phyloP scores from a whole-genome alignment of 2,797 vertebrate species.

The Cyclopterus lumpus region DNA sequence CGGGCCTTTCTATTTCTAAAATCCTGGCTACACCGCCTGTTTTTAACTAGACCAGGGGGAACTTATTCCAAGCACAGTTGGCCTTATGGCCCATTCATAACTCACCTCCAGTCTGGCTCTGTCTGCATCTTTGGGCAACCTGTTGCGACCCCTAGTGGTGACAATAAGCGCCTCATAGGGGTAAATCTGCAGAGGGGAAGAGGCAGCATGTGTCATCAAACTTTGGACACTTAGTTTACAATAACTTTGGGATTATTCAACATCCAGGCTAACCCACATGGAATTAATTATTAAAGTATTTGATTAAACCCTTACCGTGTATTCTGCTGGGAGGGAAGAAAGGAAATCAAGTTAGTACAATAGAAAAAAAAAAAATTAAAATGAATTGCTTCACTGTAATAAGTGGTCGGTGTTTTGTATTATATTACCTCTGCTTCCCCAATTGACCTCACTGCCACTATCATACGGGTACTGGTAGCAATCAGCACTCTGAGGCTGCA shows the following conservation, averaged over 20 bases:
- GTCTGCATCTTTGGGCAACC: conserved; percentile 95
- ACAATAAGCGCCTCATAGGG: conserved; percentile 96
- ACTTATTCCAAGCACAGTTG: neutral
- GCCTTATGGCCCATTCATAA: neutral
- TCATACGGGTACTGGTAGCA: conserved; percentile 93
- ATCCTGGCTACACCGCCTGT: neutral
- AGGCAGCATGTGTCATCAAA: neutral
- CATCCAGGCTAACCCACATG: neutral
- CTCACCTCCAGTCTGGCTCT: conserved; percentile 94
- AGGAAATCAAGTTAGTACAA: conserved; percentile 42
- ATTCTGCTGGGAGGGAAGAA: conserved; percentile 84
- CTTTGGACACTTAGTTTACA: neutral
- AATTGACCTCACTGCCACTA: conserved; percentile 91
- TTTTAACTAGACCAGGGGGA: neutral
- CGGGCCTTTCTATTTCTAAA: neutral
- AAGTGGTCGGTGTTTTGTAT: conserved; percentile 20
- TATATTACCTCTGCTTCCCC: conserved; percentile 91
- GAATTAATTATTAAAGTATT: conserved; percentile 1
- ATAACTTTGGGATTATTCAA: conserved; percentile 11
- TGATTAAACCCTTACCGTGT: conserved; percentile 88
- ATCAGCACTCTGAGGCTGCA: conserved; percentile 93
- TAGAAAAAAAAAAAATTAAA: neutral
- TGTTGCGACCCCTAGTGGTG: conserved; percentile 94
- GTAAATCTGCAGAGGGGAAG: conserved; percentile 85
- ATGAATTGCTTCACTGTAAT: conserved; percentile 38